A percentile compares a stretch with the other conserved stretches of the same genome.
phyloP scores from a whole-genome alignment of 2,888 invertebrate species.

The Yponomeuta cagnagella region DNA sequence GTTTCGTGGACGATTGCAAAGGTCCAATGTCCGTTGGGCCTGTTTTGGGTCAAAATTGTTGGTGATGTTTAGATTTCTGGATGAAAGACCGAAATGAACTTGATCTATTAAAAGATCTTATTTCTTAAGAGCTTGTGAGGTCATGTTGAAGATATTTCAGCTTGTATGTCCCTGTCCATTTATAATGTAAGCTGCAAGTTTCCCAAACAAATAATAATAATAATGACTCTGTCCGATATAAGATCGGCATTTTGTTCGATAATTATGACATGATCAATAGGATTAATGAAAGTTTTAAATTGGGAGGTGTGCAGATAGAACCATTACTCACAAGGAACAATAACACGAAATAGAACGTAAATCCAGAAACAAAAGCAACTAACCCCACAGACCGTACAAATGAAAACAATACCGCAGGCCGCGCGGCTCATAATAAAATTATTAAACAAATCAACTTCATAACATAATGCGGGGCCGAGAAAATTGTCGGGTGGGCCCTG shows the following conservation, averaged over 20 bases:
- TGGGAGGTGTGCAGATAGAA: background rate
- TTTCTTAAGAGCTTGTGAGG: no score
- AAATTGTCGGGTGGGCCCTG: constrained; percentile 70
- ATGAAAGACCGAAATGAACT: constrained; percentile 25
- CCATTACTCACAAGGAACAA: background rate
- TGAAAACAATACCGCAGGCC: constrained; percentile 48
- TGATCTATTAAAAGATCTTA: background rate
- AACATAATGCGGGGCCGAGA: constrained; percentile 62
- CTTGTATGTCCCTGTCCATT: no score
- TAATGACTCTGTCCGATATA: no score
- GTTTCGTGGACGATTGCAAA: constrained; percentile 14
- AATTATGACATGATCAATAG: background rate
- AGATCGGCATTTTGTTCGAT: no score
- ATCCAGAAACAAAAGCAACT: constrained; percentile 19
- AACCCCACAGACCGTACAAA: constrained; percentile 44
- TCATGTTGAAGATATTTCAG: no score
- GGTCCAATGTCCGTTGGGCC: constrained; percentile 34
- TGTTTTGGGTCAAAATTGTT: no score
- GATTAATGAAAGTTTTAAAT: background rate
- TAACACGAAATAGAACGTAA: constrained; percentile 3
- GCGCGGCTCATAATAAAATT: constrained; percentile 69
- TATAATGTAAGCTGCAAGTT: no score
- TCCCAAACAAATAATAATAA: no score
- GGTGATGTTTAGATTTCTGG: constrained; percentile 52
- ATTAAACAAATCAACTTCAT: constrained; percentile 75